Percentiles rank a stretch among this genome's conserved stretches.
phyloP scores from a whole-genome alignment of 2,113 vertebrate species.

The Channa maculata region DNA sequence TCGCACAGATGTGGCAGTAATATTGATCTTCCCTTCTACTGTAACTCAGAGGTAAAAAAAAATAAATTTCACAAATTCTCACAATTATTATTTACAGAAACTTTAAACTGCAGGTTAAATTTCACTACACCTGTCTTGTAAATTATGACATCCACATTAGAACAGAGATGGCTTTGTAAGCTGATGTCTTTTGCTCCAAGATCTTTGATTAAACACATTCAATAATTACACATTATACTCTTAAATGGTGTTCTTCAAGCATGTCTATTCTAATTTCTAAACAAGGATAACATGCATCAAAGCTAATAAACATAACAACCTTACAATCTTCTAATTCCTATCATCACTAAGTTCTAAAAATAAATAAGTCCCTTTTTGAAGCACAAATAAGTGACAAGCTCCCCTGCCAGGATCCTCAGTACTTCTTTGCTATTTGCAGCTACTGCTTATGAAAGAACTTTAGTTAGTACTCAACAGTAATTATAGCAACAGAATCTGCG shows the following conservation, averaged over 20 bases:
- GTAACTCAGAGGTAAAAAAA: too few species aligned
- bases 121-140: neutral
- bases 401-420: slow-evolving; percentile 14
- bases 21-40: too few species aligned
- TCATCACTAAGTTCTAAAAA: slow-evolving; percentile 27
- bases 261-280: slow-evolving; percentile 2
- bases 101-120: neutral
- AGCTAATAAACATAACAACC: slow-evolving; percentile 7
- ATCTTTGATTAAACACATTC: slow-evolving; percentile 17
- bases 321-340: slow-evolving; percentile 8
- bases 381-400: slow-evolving; percentile 28
- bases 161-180: neutral
- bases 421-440: slow-evolving; percentile 21
- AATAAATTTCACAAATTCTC: too few species aligned
- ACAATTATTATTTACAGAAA: too few species aligned
- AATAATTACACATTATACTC: neutral
- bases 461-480: slow-evolving; percentile 13
- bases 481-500: slow-evolving; percentile 21
- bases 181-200: neutral
- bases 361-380: slow-evolving; percentile 16
- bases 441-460: slow-evolving; percentile 7
- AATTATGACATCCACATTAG: neutral
- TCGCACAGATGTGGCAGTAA: too few species aligned
- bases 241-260: neutral
- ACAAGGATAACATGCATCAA: slow-evolving; percentile 1